These are phyloP conservation scores for Myodes glareolus DNA, from an alignment of 2,113 vertebrate species.

Conservation along the genomic window DNA sequence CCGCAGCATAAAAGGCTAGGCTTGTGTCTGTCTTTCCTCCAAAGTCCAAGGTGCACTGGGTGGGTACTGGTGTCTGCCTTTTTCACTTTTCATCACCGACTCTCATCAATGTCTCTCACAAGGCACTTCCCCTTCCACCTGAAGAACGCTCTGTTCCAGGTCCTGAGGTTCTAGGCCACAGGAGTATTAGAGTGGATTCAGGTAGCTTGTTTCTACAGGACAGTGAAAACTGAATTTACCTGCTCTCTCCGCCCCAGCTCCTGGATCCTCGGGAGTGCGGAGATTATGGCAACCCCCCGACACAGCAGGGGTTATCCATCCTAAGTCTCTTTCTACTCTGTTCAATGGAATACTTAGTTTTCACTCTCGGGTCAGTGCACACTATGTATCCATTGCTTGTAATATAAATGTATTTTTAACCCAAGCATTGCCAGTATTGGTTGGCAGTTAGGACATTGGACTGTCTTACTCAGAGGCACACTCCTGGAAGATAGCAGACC, in stretches of 20 bases:
- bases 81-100: background rate
- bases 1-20: too few species aligned
- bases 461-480: background rate
- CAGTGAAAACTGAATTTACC: background rate
- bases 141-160: background rate
- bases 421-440: background rate
- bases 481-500: background rate
- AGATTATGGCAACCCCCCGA: background rate
- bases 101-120: background rate
- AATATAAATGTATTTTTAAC: background rate
- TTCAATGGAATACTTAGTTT: background rate
- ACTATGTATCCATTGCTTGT: background rate
- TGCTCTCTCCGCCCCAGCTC: background rate
- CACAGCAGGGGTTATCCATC: background rate
- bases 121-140: background rate
- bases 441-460: background rate
- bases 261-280: background rate
- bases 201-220: background rate
- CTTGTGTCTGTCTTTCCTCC: background rate
- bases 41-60: background rate
- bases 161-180: background rate
- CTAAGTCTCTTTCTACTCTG: background rate
- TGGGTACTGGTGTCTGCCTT: background rate
- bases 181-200: background rate
- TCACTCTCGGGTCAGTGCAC: background rate